Evolutionary conservation across 2,888 invertebrate genomes (phyloP), one percentile per base, ranked within the genome.

Genomic region (Leptinotarsa peninsularis): DNA sequence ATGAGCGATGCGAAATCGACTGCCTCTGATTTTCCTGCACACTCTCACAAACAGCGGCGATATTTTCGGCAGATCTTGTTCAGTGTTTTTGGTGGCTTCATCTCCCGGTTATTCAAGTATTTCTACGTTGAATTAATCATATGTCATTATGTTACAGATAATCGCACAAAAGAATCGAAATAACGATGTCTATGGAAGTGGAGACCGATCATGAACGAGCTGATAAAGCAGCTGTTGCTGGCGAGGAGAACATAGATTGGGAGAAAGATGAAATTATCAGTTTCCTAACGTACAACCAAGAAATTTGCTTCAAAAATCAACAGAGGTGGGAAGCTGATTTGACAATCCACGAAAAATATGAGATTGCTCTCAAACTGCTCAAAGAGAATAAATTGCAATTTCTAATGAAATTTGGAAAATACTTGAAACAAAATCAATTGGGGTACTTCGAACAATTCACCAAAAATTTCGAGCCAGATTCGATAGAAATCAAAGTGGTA

Each of bases 251-350:
- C 27, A 89, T 89, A 13, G 80, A 79, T 43, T 89, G 89, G 83
- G 88, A 91, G 63, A 87, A 90, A 78, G 86, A 89, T 70, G 90
- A 91, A 82, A 92, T 94, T 82, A 88, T 94, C 75, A 90, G 92
- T 82, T 90, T 91, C 83, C 86, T 95, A 79, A 90, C 92, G 4
- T 86, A 90, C 78, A 91, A 92, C 83, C 90, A 91, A 66, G 90
- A 90, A 76, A 91, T 93, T 60, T 91, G 92, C 78, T 96, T 97
- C 83, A 95, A 94, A 89, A 95, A 94, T 84, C 95, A 97, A 85
- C 96, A 96, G 87, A 90, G 93, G 68, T 92, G 92, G 83, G 95
- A 96, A 86, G 91, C 91, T 0, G 96, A 96, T 84, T 86, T 97
- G 68, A 91, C 91, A 5, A 87, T 90, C 1, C 86, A 88, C 21